A percentile compares a stretch with the other conserved stretches of the same genome.
phyloP scores from a whole-genome alignment of 2,113 vertebrate species.

The Osmerus eperlanus region DNA sequence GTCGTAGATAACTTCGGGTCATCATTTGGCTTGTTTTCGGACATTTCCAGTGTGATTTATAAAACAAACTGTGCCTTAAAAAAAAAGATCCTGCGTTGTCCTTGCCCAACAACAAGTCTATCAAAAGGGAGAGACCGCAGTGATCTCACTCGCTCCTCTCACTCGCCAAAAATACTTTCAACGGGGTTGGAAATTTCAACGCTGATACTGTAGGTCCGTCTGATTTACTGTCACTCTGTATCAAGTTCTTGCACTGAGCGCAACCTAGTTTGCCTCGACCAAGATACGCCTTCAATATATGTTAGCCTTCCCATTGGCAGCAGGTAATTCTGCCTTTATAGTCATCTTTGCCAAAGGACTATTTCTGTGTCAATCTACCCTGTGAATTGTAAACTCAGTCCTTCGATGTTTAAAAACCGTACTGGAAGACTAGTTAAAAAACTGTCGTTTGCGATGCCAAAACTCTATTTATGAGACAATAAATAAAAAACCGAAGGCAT shows the following conservation, averaged over 20 bases:
- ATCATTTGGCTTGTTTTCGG: conserved; percentile 91
- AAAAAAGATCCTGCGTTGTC: conserved; percentile 65
- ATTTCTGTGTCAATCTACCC: conserved; percentile 34
- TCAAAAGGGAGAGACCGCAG: conserved; percentile 64
- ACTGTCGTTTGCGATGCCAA: no score
- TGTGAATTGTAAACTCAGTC: no score
- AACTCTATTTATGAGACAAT: no score
- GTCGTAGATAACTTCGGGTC: conserved; percentile 97
- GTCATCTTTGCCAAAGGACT: conserved; percentile 36
- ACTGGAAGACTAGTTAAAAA: no score
- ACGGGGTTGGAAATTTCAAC: conserved; percentile 70
- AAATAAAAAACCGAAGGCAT: no score
- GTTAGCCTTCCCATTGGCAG: conserved; percentile 50
- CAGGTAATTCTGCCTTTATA: conserved; percentile 6
- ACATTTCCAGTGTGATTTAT: conserved; percentile 85
- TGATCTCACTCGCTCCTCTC: conserved; percentile 68
- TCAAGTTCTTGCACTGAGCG: conserved; percentile 53
- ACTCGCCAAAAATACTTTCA: conserved; percentile 76
- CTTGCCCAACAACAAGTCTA: conserved; percentile 63
- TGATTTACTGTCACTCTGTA: conserved; percentile 75
- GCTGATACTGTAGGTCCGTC: conserved; percentile 65
- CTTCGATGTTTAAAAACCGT: no score
- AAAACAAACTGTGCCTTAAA: conserved; percentile 61
- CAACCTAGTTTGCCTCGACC: conserved; percentile 55
- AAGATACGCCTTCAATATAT: conserved; percentile 44